Evolutionary conservation across 2,888 invertebrate species (phyloP), one percentile per base, ranked within the genome.

Genomic region (Bellardia bayeri): DNA sequence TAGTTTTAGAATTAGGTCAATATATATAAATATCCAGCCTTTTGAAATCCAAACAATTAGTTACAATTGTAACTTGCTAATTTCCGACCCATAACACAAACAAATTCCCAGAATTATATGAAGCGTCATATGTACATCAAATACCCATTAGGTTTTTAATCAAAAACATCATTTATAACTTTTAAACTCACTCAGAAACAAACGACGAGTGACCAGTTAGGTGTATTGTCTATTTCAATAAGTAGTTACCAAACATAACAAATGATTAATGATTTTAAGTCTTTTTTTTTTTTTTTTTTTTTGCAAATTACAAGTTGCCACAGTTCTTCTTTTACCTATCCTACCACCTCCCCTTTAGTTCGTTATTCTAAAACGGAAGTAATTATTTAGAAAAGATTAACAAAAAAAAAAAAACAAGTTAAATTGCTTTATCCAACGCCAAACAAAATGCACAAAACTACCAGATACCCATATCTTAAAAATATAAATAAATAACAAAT

Each of bases 211-310:
- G 49, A 30, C 30, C 49, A 68, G 13, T 45, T 45, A 2, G 14
- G 2, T 66, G 2, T 66, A 45, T 49, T 68, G 6, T 30, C 45
- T 49, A 30, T 23, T 49, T 49, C 6, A 51, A 69, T 49, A 69
- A 33, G 30, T 51, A 30, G 51, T 51, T 51, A 69, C 8, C n/a
- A 42, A 23, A 66, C 45, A 3, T 45, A 3, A 13, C 8, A 56
- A 74, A 45, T 82, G 45, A 82, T 82, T 74, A 66, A 82, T 82
- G 72, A 72, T 56, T 72, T 79, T 14, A 49, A 51, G 2, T 23
- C 9, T 69, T 37, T 58, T n/a, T n/a, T n/a, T n/a, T n/a, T n/a
- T n/a, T n/a, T n/a, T n/a, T n/a, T n/a, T n/a, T n/a, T 76, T 23
- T 14, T 23, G n/a, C 11, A 45, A 66, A 56, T 13, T 78, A 42